Base-by-base conservation (phyloP, 2,888 invertebrate species). In the Diplazon laetatorius region DNA sequence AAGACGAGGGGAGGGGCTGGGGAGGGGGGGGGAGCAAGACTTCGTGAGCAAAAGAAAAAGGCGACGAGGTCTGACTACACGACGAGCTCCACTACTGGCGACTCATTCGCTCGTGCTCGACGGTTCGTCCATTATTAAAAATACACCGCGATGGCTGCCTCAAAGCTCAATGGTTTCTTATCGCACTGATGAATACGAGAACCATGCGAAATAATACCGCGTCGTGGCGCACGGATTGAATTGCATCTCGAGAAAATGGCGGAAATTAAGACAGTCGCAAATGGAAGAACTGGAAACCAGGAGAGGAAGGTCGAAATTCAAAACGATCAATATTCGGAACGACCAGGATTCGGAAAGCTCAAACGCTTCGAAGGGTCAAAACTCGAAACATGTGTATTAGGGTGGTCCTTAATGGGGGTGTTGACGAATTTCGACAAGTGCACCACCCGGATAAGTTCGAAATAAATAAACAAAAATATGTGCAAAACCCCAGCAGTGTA, bases 11-110 rank as follows among this genome's bases (percentile, higher is more conserved):
- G 44, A 16, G 48, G 8, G 25, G 57, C 9, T 12, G 22, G 14
- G 8, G 39, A 18, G 39, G 14, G 14, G n/a, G 6, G 0, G 14
- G 3, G 20, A 50, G 8, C 52, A 25, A 22, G 6, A 6, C n/a
- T 8, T 16, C 30, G 22, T 37, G 39, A 68, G 44, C 18, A 25
- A 10, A 68, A 22, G n/a, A 70, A 22, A 42, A 16, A n/a, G n/a
- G n/a, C n/a, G n/a, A n/a, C n/a, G n/a, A n/a, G 14, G 76, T 63
- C 57, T 50, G 70, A 76, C 48, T 39, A 39, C 55, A 76, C 48
- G 59, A 25, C n/a, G 63, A 76, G 69, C 48, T 63, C 42, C 20
- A 59, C 76, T 42, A 65, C 76, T 70, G 8, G 55, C n/a, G 8
- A 6, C 25, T 30, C 9, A 10, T 16, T 9, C 35, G 42, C 60